Percentiles rank a stretch among this genome's conserved stretches.
phyloP scores from a whole-genome alignment of 1,140 invertebrate species.

The Drosophila guanche region DNA sequence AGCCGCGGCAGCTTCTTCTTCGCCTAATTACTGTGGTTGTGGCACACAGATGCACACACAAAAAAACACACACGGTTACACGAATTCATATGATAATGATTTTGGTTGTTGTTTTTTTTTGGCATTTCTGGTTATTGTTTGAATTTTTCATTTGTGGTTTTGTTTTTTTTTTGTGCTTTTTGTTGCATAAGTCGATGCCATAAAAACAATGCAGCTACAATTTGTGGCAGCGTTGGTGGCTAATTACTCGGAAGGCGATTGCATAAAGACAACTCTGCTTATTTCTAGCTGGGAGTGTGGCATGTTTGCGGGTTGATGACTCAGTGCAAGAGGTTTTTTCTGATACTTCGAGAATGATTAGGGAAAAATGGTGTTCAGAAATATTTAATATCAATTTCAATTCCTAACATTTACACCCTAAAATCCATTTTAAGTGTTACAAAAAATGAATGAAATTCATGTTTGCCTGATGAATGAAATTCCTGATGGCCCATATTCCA shows the following conservation, averaged over 20 bases:
- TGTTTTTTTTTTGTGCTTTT: conserved; percentile 13
- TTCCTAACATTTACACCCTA: neutral
- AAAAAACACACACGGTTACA: conserved; percentile 12
- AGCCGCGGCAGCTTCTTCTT: conserved; percentile 59
- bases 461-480: neutral
- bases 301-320: conserved; percentile 11
- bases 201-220: conserved; percentile 58
- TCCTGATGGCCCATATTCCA: conserved; percentile 18
- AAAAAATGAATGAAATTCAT: neutral
- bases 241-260: conserved; percentile 45
- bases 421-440: neutral
- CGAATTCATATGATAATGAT: conserved; percentile 61
- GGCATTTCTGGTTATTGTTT: conserved; percentile 78
- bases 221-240: conserved; percentile 60
- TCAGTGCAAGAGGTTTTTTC: neutral
- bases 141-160: conserved; percentile 35
- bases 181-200: conserved; percentile 60
- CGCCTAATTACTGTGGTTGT: conserved; percentile 52
- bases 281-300: conserved; percentile 3
- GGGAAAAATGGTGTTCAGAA: neutral
- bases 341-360: neutral
- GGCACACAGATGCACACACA: neutral
- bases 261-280: conserved; percentile 32
- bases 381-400: neutral
- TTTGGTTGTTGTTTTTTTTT: conserved; percentile 32